Conservation (phyloP, 2,113 vertebrate genomes). For the Platysteira castanea region DNA sequence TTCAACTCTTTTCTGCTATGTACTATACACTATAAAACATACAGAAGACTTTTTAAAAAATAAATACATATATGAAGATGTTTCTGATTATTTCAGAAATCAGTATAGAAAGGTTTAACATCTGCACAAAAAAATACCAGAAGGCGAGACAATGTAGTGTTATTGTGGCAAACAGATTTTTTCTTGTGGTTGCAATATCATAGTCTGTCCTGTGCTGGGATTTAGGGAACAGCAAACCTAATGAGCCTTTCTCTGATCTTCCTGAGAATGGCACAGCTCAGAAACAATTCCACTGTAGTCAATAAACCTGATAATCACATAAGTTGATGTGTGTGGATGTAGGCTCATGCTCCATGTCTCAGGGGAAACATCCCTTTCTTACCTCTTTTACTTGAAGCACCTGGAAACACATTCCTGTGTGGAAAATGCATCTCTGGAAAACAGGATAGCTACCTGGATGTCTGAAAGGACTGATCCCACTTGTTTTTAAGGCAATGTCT, state of each 20-base stretch:
- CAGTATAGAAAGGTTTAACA: background rate
- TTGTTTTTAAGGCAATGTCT: background rate
- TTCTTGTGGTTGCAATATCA: background rate
- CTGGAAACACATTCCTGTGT: background rate
- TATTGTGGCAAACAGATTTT: background rate
- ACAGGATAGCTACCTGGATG: background rate
- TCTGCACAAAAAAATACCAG: background rate
- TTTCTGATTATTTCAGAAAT: background rate
- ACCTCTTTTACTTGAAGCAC: background rate
- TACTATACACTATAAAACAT: background rate
- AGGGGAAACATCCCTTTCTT: background rate
- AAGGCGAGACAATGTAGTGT: background rate
- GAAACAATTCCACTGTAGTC: background rate
- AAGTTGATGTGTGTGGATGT: background rate
- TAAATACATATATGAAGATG: background rate
- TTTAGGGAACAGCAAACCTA: background rate
- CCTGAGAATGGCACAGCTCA: background rate
- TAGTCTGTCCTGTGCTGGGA: background rate
- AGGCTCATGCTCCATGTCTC: background rate
- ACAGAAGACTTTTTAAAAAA: background rate
- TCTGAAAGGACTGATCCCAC: background rate
- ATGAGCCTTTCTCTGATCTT: background rate
- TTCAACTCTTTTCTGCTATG: background rate
- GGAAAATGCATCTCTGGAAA: constrained; percentile 10
- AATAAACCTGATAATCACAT: background rate